Conservation (phyloP, 2,888 invertebrate genomes). For the Drosophila mimetica region DNA sequence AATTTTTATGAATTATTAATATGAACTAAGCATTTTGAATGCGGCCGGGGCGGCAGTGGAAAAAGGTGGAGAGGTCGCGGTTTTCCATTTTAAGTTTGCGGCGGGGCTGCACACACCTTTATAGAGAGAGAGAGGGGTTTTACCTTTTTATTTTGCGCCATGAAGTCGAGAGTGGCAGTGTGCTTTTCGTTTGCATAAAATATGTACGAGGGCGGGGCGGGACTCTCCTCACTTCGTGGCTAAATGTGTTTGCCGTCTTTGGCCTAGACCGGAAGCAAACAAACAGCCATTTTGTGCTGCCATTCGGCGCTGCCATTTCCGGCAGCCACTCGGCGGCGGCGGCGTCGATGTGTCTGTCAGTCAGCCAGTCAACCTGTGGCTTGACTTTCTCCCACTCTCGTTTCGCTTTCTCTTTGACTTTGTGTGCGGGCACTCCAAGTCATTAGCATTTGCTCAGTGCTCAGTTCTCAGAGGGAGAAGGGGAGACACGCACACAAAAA, state of each 20-base stretch:
- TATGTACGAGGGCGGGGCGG: conserved; percentile 28
- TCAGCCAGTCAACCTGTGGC: conserved; percentile 53
- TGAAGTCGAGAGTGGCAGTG: conserved; percentile 22
- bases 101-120: conserved; percentile 18
- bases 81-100: conserved; percentile 56
- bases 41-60: conserved; percentile 16
- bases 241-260: conserved; percentile 72
- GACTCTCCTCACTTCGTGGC: conserved; percentile 45
- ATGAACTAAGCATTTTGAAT: conserved; percentile 60
- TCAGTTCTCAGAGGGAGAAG: too few species aligned
- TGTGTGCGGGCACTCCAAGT: conserved; percentile 60
- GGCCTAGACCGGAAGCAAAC: conserved; percentile 71
- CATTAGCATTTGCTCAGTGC: conserved; percentile 66
- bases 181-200: conserved; percentile 58
- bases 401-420: conserved; percentile 55
- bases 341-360: too few species aligned
- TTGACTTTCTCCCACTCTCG: conserved; percentile 38
- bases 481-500: conserved; percentile 26
- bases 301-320: conserved; percentile 59
- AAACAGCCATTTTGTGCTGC: conserved; percentile 72
- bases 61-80: conserved; percentile 23
- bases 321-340: too few species aligned
- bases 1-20: conserved; percentile 76
- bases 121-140: conserved; percentile 1
- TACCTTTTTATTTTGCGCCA: neutral